These are phyloP conservation scores for Nasonia oneida DNA, from an alignment of 2,888 invertebrate genomes.

Conservation along the genomic window DNA sequence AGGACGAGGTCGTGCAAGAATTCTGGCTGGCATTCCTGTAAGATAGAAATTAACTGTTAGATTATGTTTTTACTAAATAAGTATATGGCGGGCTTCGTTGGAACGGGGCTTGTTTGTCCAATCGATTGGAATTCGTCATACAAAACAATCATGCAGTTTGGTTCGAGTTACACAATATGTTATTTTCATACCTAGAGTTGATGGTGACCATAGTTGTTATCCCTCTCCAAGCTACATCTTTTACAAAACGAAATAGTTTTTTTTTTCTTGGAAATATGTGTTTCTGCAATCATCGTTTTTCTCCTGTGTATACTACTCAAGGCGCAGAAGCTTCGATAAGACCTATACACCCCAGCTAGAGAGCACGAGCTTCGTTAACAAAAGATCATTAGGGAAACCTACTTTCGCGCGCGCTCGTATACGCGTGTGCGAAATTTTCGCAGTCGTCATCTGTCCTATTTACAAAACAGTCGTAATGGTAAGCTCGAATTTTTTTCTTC, in stretches of 20 bases:
- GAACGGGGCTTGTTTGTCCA: neutral
- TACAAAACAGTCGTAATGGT: neutral
- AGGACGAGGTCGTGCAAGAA: constrained; percentile 97
- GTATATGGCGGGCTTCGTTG: neutral
- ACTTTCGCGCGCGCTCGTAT: neutral
- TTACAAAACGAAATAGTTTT: no score
- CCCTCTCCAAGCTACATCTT: no score
- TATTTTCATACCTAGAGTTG: no score
- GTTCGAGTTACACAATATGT: no score
- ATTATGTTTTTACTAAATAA: neutral
- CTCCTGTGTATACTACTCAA: neutral
- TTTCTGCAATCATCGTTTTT: no score
- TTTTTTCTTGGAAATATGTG: no score
- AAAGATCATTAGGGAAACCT: neutral
- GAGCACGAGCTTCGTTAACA: constrained; percentile 14
- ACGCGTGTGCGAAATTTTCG: neutral
- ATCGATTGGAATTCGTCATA: no score
- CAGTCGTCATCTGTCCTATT: neutral
- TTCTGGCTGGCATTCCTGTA: constrained; percentile 97
- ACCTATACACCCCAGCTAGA: neutral
- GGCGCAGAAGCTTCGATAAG: neutral
- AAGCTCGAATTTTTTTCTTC: neutral
- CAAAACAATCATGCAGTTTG: neutral
- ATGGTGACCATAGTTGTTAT: no score
- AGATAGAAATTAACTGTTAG: constrained; percentile 49